Percentiles rank a stretch among this genome's conserved stretches.
Evolutionary conservation across 2,888 invertebrate genomes (phyloP).

Genomic region (Melinaea menophilus): DNA sequence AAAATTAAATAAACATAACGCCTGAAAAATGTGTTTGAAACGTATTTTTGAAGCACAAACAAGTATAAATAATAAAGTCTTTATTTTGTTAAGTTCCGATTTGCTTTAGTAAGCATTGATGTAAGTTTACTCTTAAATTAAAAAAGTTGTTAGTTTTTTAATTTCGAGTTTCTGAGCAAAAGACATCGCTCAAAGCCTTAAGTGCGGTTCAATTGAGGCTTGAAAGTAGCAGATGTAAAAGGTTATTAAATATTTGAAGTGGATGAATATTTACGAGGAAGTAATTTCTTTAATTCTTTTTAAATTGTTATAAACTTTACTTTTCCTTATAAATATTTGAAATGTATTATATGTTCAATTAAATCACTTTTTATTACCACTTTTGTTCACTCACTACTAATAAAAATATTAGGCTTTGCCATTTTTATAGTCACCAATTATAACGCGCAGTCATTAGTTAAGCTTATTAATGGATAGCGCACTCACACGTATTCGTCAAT

Average conservation of each 20-base stretch:
- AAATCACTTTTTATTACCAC: too few relatives aligned
- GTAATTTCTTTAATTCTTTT: not conserved
- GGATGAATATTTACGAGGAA: not conserved
- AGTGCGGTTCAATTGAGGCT: conserved; percentile 4
- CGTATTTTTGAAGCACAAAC: too few relatives aligned
- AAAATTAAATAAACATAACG: too few relatives aligned
- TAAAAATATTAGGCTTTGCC: too few relatives aligned
- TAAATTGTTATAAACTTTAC: not conserved
- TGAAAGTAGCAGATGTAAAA: not conserved
- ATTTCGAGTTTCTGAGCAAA: not conserved
- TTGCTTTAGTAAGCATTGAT: not conserved
- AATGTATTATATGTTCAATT: too few relatives aligned
- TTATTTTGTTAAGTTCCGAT: too few relatives aligned
- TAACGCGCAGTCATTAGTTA: too few relatives aligned
- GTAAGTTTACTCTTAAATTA: not conserved
- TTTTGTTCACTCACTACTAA: too few relatives aligned
- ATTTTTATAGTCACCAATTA: too few relatives aligned
- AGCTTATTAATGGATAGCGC: conserved; percentile 27
- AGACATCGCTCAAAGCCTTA: not conserved
- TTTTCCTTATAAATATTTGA: not conserved
- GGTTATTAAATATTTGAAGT: conserved; percentile 2
- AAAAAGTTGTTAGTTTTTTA: not conserved
- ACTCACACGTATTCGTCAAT: conserved; percentile 46
- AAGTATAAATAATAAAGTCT: not conserved
- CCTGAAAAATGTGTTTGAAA: too few relatives aligned